Conservation (phyloP, 2,113 vertebrate species). For the Turdus rufiventris region DNA sequence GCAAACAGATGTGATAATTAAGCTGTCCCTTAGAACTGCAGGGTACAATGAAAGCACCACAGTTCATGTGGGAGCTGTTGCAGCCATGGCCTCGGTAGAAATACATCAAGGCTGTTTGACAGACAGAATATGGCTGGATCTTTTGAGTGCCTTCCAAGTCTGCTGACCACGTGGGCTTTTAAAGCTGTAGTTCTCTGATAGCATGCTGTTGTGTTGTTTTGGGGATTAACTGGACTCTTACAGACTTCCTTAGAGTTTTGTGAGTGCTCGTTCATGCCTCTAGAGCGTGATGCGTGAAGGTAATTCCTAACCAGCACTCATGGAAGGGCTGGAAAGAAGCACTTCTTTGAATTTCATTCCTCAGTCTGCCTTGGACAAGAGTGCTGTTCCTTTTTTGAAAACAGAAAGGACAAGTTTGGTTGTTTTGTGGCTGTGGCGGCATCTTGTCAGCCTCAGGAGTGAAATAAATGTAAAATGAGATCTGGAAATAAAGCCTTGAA, state of each 20-base stretch:
- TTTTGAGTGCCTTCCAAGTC: background rate
- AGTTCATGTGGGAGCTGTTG: background rate
- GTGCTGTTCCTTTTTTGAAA: background rate
- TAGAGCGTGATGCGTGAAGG: background rate
- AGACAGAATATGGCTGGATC: background rate
- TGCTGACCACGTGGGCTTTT: background rate
- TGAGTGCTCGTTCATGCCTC: background rate
- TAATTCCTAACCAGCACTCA: background rate
- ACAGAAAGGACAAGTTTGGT: background rate
- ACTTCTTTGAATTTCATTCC: background rate
- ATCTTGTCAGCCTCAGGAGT: background rate
- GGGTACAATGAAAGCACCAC: accelerated
- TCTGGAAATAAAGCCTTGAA: background rate
- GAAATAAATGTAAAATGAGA: background rate
- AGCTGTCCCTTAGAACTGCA: background rate
- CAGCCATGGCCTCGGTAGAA: background rate
- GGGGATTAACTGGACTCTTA: background rate
- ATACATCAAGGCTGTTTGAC: background rate
- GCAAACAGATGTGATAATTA: background rate
- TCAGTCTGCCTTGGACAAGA: background rate
- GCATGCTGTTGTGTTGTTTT: background rate
- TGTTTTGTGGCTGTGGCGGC: background rate
- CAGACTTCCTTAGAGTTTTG: background rate
- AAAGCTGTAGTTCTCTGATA: background rate
- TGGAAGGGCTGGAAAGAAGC: background rate